phyloP scores from a whole-genome alignment of 2,888 invertebrate species.

The Heteromurus nitidus region DNA sequence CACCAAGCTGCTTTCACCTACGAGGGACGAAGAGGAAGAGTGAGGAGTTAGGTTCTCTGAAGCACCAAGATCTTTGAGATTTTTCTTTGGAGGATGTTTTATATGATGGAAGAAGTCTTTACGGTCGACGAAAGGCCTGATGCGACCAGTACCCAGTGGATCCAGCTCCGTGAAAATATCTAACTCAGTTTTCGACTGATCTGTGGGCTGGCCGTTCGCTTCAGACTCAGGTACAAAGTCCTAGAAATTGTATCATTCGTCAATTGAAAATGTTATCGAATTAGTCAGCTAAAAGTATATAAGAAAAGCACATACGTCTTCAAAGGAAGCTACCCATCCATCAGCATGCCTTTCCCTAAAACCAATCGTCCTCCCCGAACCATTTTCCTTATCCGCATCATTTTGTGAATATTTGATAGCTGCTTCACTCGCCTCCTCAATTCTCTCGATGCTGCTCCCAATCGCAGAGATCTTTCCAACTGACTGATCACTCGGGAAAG shows the following conservation, averaged over 20 bases:
- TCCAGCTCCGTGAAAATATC: constrained; percentile 96
- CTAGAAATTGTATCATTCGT: too few species aligned
- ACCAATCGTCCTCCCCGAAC: not conserved
- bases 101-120: constrained; percentile 97
- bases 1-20: constrained; percentile 65
- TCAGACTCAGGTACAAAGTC: constrained; percentile 72
- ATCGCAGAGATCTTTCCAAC: constrained; percentile 11
- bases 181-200: constrained; percentile 40
- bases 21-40: constrained; percentile 60
- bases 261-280: too few species aligned
- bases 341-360: constrained; percentile 38
- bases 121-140: constrained; percentile 94
- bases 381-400: constrained; percentile 25
- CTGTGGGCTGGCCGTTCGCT: constrained; percentile 32
- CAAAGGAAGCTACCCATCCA: constrained; percentile 73
- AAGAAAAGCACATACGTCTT: constrained; percentile 73
- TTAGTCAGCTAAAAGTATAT: too few species aligned
- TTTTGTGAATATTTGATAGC: not conserved
- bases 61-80: constrained; percentile 85
- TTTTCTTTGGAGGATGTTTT: constrained; percentile 95
- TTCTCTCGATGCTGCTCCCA: not conserved
- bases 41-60: constrained; percentile 65
- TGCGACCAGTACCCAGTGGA: constrained; percentile 87
- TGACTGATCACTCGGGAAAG: constrained; percentile 48
- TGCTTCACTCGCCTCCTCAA: constrained; percentile 43